Base-by-base conservation (phyloP, 2,888 invertebrate species). In the Desoria tigrina region DNA sequence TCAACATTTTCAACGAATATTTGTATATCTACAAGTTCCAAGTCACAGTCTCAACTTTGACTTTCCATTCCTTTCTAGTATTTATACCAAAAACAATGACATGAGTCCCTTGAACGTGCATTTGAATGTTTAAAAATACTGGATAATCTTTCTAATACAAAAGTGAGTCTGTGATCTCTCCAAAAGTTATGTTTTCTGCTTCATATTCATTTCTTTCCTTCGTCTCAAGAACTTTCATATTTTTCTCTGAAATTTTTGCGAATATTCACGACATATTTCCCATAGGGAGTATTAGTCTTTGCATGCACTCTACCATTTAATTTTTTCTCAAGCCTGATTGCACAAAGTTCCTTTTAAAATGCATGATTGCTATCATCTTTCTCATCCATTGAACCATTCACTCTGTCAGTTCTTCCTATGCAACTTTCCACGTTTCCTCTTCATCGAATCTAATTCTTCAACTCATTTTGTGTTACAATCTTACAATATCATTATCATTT, bases 81-180 rank as follows among this genome's bases (percentile, higher is more conserved):
- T 51, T 51, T 51, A 51, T 51, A 51, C 51, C 55, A 7, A 55
- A 53, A 55, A 45, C 21, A 21, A n/a, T 21, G 21, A 45, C 6
- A 39, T 16, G 16, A 39, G 16, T 39, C 11, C 21, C 7, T 24
- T 24, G 16, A 55, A 55, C 11, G 3, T 28, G 28, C 37, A 55
- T 55, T 55, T 55, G 3, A 55, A 16, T 32, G 32, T 55, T 16
- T 16, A 55, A 32, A 32, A 55, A 55, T 55, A 28, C 27, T 45
- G 21, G 45, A 6, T 6, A 45, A 26, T 51, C 51, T 28, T 55
- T 55, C 32, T 55, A n/a, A 55, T 32, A 55, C 55, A 55, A 27
- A 55, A 27, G n/a, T 11, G 55, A 55, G 55, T 32, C 55, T 55
- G 55, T 55, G 55, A 55, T 55, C 55, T 55, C 55, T 55, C 51